Evolutionary conservation across 2,113 vertebrate species (phyloP).

Genomic region (Steatornis caripensis): DNA sequence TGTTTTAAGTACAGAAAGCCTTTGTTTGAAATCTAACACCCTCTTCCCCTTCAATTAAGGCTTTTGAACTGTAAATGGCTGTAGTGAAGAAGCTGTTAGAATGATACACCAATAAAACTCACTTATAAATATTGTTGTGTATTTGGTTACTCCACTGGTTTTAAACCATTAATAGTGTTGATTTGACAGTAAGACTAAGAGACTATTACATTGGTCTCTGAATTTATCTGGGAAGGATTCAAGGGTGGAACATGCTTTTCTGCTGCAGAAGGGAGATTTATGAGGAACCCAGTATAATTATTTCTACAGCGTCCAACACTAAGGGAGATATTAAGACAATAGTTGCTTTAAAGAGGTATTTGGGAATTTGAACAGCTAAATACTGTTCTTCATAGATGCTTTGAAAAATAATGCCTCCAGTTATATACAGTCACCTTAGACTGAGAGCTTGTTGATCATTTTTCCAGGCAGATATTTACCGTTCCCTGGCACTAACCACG

Average conservation of each 20-base stretch:
- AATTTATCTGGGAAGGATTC: not conserved
- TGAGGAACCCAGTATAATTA: not conserved
- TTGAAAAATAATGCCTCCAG: not conserved
- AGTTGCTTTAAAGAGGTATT: not conserved
- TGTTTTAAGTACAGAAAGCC: not conserved
- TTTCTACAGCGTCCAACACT: not conserved
- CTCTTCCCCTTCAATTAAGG: not conserved
- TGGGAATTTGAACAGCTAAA: not conserved
- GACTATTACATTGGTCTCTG: not conserved
- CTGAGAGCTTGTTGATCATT: not conserved
- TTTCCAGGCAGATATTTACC: conserved; percentile 1
- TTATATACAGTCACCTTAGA: not conserved
- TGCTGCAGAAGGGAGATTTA: not conserved
- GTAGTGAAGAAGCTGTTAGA: not conserved
- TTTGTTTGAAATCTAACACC: conserved; percentile 45
- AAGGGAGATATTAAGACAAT: not conserved
- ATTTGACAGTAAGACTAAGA: not conserved
- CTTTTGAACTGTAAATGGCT: conserved; percentile 6
- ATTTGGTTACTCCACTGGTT: not conserved
- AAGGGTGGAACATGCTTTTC: not conserved
- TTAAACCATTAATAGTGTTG: not conserved
- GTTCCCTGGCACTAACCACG: not conserved
- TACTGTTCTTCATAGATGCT: not conserved
- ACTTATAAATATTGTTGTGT: not conserved
- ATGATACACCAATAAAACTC: not conserved